Base-by-base conservation (phyloP, 2,797 vertebrate genomes). In the Sus cebifrons region DNA sequence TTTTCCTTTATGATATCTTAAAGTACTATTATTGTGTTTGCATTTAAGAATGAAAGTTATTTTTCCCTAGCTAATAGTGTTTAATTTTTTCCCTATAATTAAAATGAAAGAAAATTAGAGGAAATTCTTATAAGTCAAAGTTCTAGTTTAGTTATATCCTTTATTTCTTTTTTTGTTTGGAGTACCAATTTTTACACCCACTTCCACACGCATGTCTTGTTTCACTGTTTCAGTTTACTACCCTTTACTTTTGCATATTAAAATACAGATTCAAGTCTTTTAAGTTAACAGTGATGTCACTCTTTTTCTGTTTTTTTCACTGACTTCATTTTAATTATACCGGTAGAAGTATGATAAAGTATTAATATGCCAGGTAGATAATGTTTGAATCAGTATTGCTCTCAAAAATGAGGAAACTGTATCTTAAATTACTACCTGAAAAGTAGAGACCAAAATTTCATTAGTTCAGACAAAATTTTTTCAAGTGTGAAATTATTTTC, bases 31-130 rank as follows among this genome's bases (percentile, higher is more conserved):
- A 6, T 70, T 25, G 14, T 92, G 15, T 68, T 90, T 49, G 44
- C 44, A 92, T 68, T 92, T 95, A 93, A 71, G 92, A 87, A 78
- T 93, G n/a, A 3, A 89, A 17, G n/a, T 89, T 75, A 8, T 32
- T 91, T 87, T 83, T 49, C 29, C 12, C 64, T 23, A 81, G 23
- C n/a, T 95, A 82, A 70, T 58, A 65, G 27, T 89, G 52, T 65
- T 88, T 73, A 93, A 83, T 92, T 92, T 95, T 36, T 67, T 58
- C n/a, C 92, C 13, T 18, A 67, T 52, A 89, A 83, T 79, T 89
- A 68, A 93, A 75, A 67, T 86, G 54, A 78, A 93, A 83, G 62
- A 91, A 85, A 89, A 71, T 32, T 3, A 1, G 23, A 91, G 16
- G 44, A 70, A 88, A 68, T 40, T 64, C 65, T 86, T 73, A 11